A percentile compares a stretch with the other conserved stretches of the same genome.
phyloP scores from a whole-genome alignment of 2,888 invertebrate genomes.

The Periphyllus acericola region DNA sequence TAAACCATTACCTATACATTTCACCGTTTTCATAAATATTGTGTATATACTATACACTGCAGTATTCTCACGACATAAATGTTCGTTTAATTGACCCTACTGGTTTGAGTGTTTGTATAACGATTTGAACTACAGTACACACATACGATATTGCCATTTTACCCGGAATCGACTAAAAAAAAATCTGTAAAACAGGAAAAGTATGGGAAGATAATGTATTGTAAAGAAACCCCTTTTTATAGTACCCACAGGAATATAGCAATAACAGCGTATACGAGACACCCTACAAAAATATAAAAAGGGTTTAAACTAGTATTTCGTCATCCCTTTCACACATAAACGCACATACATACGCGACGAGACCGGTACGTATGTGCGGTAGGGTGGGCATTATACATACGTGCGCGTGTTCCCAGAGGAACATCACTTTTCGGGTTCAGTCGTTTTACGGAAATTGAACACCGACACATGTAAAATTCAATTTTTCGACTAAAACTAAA shows the following conservation, averaged over 20 bases:
- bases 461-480: background rate
- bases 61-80: background rate
- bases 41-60: too few species aligned
- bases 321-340: slow-evolving; percentile 11
- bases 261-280: background rate
- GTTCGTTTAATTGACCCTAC: slow-evolving; percentile 21
- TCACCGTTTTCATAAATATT: too few species aligned
- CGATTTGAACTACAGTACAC: background rate
- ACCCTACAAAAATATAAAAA: slow-evolving; percentile 13
- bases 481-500: background rate
- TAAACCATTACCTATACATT: too few species aligned
- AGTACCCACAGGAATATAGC: slow-evolving; percentile 8
- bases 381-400: background rate
- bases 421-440: background rate
- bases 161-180: slow-evolving; percentile 10
- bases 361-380: background rate
- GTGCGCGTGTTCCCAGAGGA: background rate
- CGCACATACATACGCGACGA: background rate
- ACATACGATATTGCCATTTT: slow-evolving; percentile 14
- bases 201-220: slow-evolving; percentile 7
- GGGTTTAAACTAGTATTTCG: slow-evolving; percentile 47
- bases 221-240: slow-evolving; percentile 25
- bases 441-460: slow-evolving; percentile 1
- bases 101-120: background rate
- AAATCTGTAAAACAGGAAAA: background rate